These are phyloP conservation scores for Rhizomys pruinosus DNA, from an alignment of 2,113 vertebrate genomes.

Conservation along the genomic window DNA sequence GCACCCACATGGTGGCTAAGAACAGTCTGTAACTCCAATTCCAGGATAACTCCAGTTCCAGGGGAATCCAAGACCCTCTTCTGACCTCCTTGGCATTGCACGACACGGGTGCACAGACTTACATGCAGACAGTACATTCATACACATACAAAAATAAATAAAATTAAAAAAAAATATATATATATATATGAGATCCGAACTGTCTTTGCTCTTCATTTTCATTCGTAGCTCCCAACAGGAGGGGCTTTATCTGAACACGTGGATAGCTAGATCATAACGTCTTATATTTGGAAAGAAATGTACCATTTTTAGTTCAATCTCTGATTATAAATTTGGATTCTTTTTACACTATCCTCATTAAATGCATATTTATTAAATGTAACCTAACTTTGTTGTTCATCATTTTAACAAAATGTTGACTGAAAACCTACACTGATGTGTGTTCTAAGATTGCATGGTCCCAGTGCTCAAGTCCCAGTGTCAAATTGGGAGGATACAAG, in stretches of 20 bases:
- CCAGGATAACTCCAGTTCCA: too few relatives aligned
- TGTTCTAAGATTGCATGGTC: too few relatives aligned
- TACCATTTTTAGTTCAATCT: background rate
- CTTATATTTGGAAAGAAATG: background rate
- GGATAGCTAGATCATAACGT: background rate
- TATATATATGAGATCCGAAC: too few relatives aligned
- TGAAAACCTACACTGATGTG: background rate
- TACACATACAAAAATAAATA: too few relatives aligned
- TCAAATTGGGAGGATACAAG: background rate
- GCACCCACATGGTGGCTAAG: too few relatives aligned
- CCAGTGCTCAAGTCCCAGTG: background rate
- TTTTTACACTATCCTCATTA: background rate
- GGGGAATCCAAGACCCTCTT: too few relatives aligned
- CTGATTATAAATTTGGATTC: background rate
- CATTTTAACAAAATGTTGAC: background rate
- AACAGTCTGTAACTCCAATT: too few relatives aligned
- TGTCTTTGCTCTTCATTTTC: slow-evolving; percentile 19
- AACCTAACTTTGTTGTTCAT: background rate
- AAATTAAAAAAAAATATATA: too few relatives aligned
- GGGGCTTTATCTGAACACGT: background rate
- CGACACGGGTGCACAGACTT: too few relatives aligned
- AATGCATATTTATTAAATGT: slow-evolving; percentile 20
- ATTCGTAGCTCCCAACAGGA: background rate
- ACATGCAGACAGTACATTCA: too few relatives aligned
- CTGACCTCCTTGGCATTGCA: too few relatives aligned